Conservation (phyloP, 2,113 vertebrate species). For the Caloenas nicobarica region DNA sequence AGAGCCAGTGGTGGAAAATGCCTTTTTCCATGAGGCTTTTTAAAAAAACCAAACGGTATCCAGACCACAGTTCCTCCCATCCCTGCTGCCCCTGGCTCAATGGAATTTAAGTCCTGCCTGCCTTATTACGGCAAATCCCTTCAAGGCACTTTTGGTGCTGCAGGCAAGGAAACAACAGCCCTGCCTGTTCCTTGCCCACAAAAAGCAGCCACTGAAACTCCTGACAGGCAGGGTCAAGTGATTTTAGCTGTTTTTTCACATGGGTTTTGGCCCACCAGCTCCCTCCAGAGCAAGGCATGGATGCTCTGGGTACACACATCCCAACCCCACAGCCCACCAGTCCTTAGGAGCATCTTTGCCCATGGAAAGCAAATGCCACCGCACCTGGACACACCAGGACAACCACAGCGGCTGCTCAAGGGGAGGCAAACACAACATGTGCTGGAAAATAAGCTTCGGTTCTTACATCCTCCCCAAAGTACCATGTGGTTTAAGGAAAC, state of each 20-base stretch:
- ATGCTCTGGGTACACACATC: not conserved
- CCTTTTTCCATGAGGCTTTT: not conserved
- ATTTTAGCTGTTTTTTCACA: not conserved
- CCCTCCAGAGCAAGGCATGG: not conserved
- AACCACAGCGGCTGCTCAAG: rapidly evolving
- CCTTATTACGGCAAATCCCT: not conserved
- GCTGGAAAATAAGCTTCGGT: not conserved
- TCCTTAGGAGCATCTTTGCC: not conserved
- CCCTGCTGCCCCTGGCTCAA: not conserved
- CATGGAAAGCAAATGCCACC: rapidly evolving
- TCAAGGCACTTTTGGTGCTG: not conserved
- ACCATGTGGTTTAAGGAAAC: not conserved
- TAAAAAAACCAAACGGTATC: too few relatives aligned
- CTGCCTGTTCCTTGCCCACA: not conserved
- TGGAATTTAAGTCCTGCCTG: not conserved
- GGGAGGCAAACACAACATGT: not conserved
- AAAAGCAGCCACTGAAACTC: not conserved
- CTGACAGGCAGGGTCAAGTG: not conserved
- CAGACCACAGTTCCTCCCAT: not conserved
- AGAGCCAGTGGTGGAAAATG: not conserved
- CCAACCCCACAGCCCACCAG: not conserved
- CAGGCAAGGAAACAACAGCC: not conserved
- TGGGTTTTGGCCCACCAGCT: not conserved
- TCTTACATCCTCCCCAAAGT: not conserved
- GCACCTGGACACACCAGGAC: not conserved